Evolutionary conservation across 2,888 invertebrate species (phyloP).

Genomic region (Dorcus parallelipipedus): DNA sequence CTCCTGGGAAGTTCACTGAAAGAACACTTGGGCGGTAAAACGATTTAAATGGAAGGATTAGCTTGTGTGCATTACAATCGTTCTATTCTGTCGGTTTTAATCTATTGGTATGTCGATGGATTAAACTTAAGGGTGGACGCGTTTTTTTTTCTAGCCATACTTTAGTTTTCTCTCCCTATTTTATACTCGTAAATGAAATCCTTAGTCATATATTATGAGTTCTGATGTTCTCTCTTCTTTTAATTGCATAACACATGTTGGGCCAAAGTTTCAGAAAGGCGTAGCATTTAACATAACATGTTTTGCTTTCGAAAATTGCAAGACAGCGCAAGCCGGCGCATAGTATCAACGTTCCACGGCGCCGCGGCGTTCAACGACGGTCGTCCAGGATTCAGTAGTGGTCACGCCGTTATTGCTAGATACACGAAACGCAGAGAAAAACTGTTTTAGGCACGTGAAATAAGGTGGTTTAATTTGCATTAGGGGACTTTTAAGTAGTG

Average conservation of each 20-base stretch:
- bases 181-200: no score
- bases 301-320: slow-evolving; percentile 29
- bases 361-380: slow-evolving; percentile 30
- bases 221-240: not conserved
- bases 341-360: slow-evolving; percentile 25
- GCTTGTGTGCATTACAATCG: no score
- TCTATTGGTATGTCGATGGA: no score
- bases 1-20: no score
- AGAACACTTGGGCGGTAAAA: no score
- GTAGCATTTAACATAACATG: slow-evolving; percentile 21
- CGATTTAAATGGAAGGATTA: no score
- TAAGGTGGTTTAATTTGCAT: not conserved
- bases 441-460: slow-evolving; percentile 23
- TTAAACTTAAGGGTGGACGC: no score
- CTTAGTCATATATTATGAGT: slow-evolving; percentile 3
- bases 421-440: slow-evolving; percentile 27
- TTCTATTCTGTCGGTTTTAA: no score
- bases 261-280: no score
- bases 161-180: no score
- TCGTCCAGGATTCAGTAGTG: slow-evolving; percentile 34
- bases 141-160: no score
- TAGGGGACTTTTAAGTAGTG: no score
- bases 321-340: slow-evolving; percentile 30
- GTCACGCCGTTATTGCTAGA: slow-evolving; percentile 32
- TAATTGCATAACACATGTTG: not conserved